These are phyloP conservation scores for Theocolax elegans DNA, from an alignment of 1,140 invertebrate genomes.

Conservation along the genomic window DNA sequence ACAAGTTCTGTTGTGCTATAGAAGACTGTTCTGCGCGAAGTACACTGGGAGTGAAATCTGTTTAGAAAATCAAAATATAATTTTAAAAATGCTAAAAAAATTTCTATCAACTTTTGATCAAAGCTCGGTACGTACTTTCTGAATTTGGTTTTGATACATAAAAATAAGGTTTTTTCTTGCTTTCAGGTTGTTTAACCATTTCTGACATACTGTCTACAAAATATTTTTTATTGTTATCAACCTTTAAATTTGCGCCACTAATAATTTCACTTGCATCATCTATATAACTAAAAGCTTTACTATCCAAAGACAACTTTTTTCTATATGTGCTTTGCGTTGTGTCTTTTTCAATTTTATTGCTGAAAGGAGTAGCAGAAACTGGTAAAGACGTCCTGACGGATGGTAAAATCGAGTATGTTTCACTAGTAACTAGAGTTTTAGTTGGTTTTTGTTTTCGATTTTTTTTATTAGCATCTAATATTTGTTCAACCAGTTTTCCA, in stretches of 20 bases:
- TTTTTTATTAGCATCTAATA: slow-evolving; percentile 58
- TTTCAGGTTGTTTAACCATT: not conserved
- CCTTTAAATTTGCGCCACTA: slow-evolving; percentile 15
- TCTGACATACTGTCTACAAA: too few relatives aligned
- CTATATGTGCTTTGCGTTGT: slow-evolving; percentile 13
- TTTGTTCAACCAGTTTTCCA: slow-evolving; percentile 57
- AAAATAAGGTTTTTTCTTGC: not conserved
- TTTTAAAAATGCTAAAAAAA: slow-evolving; percentile 1
- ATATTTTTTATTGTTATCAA: not conserved
- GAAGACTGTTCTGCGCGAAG: slow-evolving; percentile 28
- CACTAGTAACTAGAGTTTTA: not conserved
- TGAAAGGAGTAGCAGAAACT: slow-evolving; percentile 1
- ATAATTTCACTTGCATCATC: slow-evolving; percentile 10
- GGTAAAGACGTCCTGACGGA: slow-evolving; percentile 49
- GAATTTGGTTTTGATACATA: not conserved
- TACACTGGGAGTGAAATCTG: slow-evolving; percentile 23
- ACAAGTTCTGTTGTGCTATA: not conserved
- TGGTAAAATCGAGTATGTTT: slow-evolving; percentile 47
- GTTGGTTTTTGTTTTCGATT: slow-evolving; percentile 42
- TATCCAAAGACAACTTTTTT: slow-evolving; percentile 56
- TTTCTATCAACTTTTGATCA: too few relatives aligned
- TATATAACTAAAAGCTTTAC: slow-evolving; percentile 35
- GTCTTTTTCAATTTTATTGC: slow-evolving; percentile 43
- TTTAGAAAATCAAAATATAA: not conserved
- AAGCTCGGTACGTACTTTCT: not conserved